Evolutionary conservation across 2,888 invertebrate species (phyloP), one percentile per base, ranked within the genome.

Genomic region (Hirtodrosophila trivittata): DNA sequence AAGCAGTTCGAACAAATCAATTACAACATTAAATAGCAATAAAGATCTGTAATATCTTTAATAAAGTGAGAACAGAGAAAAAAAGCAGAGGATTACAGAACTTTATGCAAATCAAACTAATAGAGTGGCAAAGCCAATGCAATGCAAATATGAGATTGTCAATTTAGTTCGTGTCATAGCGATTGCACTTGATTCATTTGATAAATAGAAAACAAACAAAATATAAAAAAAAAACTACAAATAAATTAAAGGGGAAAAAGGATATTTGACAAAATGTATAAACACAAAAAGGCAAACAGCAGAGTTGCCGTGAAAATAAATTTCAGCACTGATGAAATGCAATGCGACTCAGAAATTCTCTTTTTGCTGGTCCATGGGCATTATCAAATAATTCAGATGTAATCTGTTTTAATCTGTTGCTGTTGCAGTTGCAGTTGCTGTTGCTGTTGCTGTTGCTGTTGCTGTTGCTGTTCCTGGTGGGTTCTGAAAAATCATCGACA

Each of bases 361-460:
- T 1, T 30, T 26, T 35, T 45, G 14, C 5, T 32, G 5, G 35
- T 55, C n/a, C 26, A 35, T 30, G 42, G 54, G 58, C 58, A 81
- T 84, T 84, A 82, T 86, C 82, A 86, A 84, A 86, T 82, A 86
- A 82, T 86, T 84, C 85, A 72, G 55, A 56, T 70, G 82, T 82
- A 82, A 82, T 81, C 82, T 59, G 47, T 57, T 86, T 86, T 84
- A 82, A 82, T 69, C 85, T 62, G 60, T 14, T 35, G 16, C 18
- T 46, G 38, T 26, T 21, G 37, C 30, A 18, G 7, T 46, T 25
- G 26, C n/a, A 26, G n/a, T 39, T 38, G 18, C 18, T 3, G 5
- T 21, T 21, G 18, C 18, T 3, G 5, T 21, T 21, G 18, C 18
- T 3, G 5, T 21, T 21, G 18, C 18, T 21, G 18, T 21, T 21